phyloP scores from a whole-genome alignment of 2,888 invertebrate genomes.

The Limnephilus rhombicus region DNA sequence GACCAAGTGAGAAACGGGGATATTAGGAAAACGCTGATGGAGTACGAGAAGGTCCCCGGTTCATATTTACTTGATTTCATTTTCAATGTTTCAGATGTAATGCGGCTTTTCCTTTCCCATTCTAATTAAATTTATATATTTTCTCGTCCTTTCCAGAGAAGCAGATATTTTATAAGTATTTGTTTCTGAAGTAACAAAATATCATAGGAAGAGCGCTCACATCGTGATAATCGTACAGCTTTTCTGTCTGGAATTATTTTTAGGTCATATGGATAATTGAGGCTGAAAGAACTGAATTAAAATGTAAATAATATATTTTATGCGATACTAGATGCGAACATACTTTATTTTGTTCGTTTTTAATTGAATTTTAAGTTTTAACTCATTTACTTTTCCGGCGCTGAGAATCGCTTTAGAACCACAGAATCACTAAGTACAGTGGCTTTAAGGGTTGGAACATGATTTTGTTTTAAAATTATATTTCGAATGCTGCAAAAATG shows the following conservation, averaged over 20 bases:
- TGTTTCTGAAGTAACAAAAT: background rate
- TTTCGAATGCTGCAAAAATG: background rate
- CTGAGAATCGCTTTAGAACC: background rate
- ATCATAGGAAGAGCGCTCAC: background rate
- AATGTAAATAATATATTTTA: background rate
- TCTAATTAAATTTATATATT: background rate
- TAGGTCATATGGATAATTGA: background rate
- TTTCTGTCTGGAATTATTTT: background rate
- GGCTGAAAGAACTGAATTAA: background rate
- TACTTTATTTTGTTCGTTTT: background rate
- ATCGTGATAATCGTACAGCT: background rate
- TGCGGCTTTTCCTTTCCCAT: background rate
- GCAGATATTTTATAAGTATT: background rate
- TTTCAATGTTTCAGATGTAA: background rate
- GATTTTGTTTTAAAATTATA: background rate
- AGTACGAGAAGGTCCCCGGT: background rate
- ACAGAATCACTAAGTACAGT: background rate
- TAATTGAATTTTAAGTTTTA: background rate
- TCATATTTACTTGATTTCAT: background rate
- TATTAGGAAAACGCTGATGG: background rate
- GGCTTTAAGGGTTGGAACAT: background rate
- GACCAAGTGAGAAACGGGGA: slow-evolving; percentile 1
- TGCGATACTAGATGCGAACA: background rate
- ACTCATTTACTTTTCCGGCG: background rate
- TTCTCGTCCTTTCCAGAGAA: background rate